Base-by-base conservation (phyloP, 2,797 vertebrate genomes). In the Mus minutoides region DNA sequence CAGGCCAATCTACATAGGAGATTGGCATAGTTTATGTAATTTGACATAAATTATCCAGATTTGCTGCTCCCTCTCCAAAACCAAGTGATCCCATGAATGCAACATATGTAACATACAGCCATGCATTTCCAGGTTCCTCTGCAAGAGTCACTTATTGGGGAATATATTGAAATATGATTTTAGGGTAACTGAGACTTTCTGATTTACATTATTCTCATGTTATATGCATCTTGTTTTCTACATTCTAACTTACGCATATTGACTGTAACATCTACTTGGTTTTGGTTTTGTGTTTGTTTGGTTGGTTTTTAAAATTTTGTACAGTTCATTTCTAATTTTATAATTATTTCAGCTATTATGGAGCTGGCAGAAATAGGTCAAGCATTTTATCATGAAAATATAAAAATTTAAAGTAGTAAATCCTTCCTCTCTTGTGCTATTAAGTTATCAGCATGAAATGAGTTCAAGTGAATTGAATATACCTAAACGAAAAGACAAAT, bases 381-480 rank as follows among this genome's bases (percentile, higher is more conserved):
- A 60, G 56, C 6, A 22, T 54, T 93, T 86, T 64, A 92, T 76
- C 43, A 91, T 4, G 60, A 46, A 84, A 54, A 0, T 12, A 34
- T 49, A 31, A 85, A 86, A 54, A 56, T 40, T 12, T 52, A 73
- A 19, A 87, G 1, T 43, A 87, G 19, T 64, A 69, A 13, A 89
- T 46, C 0, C 56, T 85, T 34, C n/a, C 24, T 34, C 24, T 29
- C 37, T 16, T 87, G 34, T 62, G 7, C 58, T 13, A 82, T 46
- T 82, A 76, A 80, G 11, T 46, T 73, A 56, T 75, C 26, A 92
- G 24, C 31, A 76, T 19, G 31, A 77, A 64, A 76, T 34, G 9
- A 67, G 13, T 64, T 54, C 67, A 92, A 88, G 54, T 69, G 24
- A 88, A 12, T 40, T 90, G 43, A 87, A 58, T 89, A 60, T 49